Conservation (phyloP, 2,113 vertebrate species). For the Seriola rivoliana region DNA sequence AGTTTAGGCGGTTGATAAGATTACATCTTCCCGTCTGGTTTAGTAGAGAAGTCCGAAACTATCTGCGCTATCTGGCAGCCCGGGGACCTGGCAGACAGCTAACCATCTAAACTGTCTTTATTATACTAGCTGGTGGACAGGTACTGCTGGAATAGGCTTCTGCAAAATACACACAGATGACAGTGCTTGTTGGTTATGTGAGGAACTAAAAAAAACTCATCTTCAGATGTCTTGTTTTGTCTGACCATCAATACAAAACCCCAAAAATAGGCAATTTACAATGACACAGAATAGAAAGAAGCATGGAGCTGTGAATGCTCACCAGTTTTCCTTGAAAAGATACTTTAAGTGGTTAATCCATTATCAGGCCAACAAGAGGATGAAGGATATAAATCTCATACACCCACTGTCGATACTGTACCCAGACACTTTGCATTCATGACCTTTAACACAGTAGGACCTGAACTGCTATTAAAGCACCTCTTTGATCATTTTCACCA, state of each 20-base stretch:
- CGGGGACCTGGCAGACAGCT: too few species aligned
- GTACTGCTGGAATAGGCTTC: background rate
- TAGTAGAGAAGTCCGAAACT: background rate
- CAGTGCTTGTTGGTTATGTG: too few species aligned
- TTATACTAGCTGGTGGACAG: background rate
- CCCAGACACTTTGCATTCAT: background rate
- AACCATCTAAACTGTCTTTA: background rate
- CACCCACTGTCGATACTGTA: background rate
- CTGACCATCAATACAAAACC: background rate
- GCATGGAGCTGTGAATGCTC: background rate
- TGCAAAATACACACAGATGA: too few species aligned
- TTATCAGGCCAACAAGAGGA: background rate
- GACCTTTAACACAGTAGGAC: background rate
- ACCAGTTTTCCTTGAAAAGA: background rate
- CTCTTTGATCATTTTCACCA: too few species aligned
- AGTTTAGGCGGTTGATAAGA: background rate
- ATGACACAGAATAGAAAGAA: background rate
- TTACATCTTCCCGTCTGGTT: background rate
- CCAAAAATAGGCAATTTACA: background rate
- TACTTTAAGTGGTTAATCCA: background rate
- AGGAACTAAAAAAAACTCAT: background rate
- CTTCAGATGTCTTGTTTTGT: background rate
- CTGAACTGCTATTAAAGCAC: background rate
- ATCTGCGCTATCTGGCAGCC: background rate
- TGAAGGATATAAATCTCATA: background rate